Conservation (phyloP, 2,888 invertebrate genomes). For the Dusona sp. region DNA sequence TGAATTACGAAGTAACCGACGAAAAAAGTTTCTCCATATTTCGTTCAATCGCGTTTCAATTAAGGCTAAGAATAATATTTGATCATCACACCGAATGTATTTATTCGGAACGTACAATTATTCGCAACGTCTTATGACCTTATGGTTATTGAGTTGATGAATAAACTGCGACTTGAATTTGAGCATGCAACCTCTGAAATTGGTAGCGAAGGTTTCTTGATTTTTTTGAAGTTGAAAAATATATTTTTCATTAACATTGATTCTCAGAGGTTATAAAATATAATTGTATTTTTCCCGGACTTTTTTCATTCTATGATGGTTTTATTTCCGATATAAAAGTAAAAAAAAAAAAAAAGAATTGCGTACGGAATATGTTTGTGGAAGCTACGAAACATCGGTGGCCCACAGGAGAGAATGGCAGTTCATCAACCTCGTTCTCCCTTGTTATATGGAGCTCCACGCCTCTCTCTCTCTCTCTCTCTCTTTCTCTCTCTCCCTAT, state of each 20-base stretch:
- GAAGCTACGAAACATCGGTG: slow-evolving; percentile 31
- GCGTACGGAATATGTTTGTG: background rate
- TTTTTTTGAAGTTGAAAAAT: too few species aligned
- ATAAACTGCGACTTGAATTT: too few species aligned
- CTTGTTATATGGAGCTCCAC: slow-evolving; percentile 41
- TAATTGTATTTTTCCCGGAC: background rate
- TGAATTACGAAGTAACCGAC: background rate
- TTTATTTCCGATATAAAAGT: background rate
- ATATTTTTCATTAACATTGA: too few species aligned
- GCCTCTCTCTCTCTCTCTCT: slow-evolving; percentile 35
- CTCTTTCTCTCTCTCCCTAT: slow-evolving; percentile 32
- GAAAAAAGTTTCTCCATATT: background rate
- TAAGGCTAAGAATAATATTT: background rate
- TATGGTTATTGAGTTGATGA: too few species aligned
- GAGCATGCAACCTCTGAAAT: too few species aligned
- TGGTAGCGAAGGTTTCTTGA: too few species aligned
- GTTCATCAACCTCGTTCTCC: slow-evolving; percentile 63
- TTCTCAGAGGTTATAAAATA: background rate
- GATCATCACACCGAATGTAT: background rate
- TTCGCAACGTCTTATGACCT: too few species aligned
- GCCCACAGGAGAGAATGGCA: slow-evolving; percentile 26
- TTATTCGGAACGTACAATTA: too few species aligned
- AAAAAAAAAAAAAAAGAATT: slow-evolving; percentile 21
- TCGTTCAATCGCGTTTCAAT: background rate
- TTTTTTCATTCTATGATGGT: slow-evolving; percentile 4